Evolutionary conservation across 2,888 invertebrate genomes (phyloP), one percentile per base, ranked within the genome.

Genomic region (Helobdella robusta): DNA sequence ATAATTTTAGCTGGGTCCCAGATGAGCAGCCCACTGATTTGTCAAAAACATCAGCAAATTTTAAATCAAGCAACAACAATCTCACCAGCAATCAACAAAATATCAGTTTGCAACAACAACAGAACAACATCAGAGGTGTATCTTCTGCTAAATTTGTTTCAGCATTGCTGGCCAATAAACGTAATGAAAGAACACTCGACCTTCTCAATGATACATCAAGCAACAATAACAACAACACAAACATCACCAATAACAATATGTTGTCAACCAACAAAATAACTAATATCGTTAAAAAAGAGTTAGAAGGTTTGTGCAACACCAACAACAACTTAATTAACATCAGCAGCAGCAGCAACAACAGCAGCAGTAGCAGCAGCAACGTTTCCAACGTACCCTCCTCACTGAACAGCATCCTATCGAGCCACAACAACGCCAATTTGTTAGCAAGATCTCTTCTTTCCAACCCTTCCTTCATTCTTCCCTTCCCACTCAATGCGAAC

Each of bases 11-110:
- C 25, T 23, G 48, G 28, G 56, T 30, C 8, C n/a, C 6, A 5
- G 56, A 56, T 18, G 56, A 56, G 28, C 56, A 56, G 15, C 56
- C 56, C 11, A 56, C 56, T 8, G 56, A 56, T 56, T 32, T 56
- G 25, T 56, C 56, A 18, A 56, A 56, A 28, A 30, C 56, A n/a
- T 56, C 56, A 1, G 20, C 15, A 1, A 32, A 56, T 30, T 56
- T 30, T 18, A 48, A 48, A 25, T 1, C 15, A 25, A 25, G 25
- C 8, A 48, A 23, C 48, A 56, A 56, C 30, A 56, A 32, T 5
- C 32, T 8, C 30, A 28, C n/a, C 32, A 32, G 8, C n/a, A 30
- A 25, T 56, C 1, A n/a, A 25, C 1, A n/a, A 5, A 32, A 56
- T 4, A 4, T 30, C 3, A 25, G n/a, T n/a, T 5, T 2, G 20